Base-by-base conservation (phyloP, 2,888 invertebrate species). In the Rhagonycha lutea region DNA sequence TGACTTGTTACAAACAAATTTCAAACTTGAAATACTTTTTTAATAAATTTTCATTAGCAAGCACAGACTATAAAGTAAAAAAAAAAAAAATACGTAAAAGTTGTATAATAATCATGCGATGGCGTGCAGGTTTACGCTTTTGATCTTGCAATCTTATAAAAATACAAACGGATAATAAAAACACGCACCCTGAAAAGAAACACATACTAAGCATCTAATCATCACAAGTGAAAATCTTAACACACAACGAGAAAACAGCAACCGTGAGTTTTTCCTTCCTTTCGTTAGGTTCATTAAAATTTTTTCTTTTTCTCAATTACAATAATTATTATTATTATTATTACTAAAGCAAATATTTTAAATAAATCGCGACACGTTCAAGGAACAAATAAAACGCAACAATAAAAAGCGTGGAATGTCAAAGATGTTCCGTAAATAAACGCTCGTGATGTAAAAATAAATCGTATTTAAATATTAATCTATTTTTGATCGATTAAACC, bases 131-230 rank as follows among this genome's bases (percentile, higher is more conserved):
- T 26, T 29, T 61, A 65, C 67, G 72, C 72, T 72, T 72, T 72
- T 72, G 68, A 72, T 72, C 72, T 72, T 60, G 67, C 72, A 68
- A 67, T 61, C 69, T 72, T 72, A 72, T 68, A 72, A 67, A 72
- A 72, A 68, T 61, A 72, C 68, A 61, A 72, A 68, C 60, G 72
- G 72, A 72, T 68, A 72, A 72, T 72, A 72, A 72, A 72, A 72
- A 61, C 72, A 68, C 72, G 68, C 72, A 61, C 61, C 14, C 65
- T 9, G 32, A 65, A n/a, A 65, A 32, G 65, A 29, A 72, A 67
- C 63, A 65, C 26, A 23, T 60, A 12, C 23, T 29, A 65, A 23
- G 65, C 14, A 32, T 18, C 62, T 26, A 26, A 61, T 61, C 63
- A 65, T 23, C 12, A 67, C 28, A 65, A 60, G 70, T 29, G 70